A percentile compares a stretch with the other conserved stretches of the same genome.
These are phyloP conservation scores for Girardinus metallicus DNA, from an alignment of 2,797 vertebrate genomes.

Conservation along the genomic window DNA sequence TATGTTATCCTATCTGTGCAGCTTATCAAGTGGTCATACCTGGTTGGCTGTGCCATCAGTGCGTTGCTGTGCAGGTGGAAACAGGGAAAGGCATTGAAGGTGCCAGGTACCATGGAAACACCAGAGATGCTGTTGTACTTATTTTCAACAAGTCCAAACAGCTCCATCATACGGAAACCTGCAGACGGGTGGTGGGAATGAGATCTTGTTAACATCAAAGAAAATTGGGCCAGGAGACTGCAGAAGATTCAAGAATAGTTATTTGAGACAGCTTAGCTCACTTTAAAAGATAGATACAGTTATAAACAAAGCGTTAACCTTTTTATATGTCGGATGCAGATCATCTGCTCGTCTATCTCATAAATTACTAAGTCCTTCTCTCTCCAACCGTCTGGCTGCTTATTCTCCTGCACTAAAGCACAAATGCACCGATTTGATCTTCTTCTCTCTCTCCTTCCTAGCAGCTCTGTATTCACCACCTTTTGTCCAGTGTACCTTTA, in stretches of 20 bases:
- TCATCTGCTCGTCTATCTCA: neutral
- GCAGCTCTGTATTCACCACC: neutral
- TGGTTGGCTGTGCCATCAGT: constrained; percentile 92
- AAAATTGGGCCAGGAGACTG: neutral
- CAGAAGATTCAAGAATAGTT: neutral
- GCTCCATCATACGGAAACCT: constrained; percentile 99
- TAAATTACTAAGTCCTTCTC: neutral
- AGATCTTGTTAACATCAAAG: neutral
- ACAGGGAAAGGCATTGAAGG: constrained; percentile 92
- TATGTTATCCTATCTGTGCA: neutral
- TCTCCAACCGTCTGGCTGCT: neutral
- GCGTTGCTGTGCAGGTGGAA: constrained; percentile 90
- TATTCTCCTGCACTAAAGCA: neutral
- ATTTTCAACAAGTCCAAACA: constrained; percentile 91
- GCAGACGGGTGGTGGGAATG: neutral
- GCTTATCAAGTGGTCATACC: constrained; percentile 71
- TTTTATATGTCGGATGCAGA: neutral
- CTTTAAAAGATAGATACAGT: neutral
- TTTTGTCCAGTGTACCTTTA: neutral
- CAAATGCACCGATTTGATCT: neutral
- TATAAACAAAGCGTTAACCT: neutral
- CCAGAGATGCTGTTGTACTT: constrained; percentile 88
- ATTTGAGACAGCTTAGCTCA: neutral
- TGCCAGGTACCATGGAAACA: constrained; percentile 95
- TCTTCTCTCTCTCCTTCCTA: neutral